Conservation (phyloP, 2,797 vertebrate genomes). For the Philypnodon macrostomus region DNA sequence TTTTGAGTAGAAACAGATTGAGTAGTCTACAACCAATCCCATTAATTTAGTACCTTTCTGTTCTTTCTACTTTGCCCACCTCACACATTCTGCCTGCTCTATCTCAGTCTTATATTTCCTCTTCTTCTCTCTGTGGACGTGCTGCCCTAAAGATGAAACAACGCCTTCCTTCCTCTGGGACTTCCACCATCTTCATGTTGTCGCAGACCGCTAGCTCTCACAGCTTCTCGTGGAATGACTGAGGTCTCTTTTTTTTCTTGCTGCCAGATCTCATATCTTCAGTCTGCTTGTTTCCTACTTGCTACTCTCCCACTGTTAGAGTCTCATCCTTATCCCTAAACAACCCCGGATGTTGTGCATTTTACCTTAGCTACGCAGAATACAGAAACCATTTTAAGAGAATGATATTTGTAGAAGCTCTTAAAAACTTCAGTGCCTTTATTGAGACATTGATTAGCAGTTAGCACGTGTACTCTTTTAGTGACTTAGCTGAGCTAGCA, state of each 20-base stretch:
- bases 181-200: conserved; percentile 99
- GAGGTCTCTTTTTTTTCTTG: conserved; percentile 91
- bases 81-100: conserved; percentile 24
- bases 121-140: conserved; percentile 59
- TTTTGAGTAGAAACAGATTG: too few relatives aligned
- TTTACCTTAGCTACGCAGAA: conserved; percentile 12
- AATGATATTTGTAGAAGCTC: conserved; percentile 2
- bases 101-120: conserved; percentile 52
- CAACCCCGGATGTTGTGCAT: conserved; percentile 1
- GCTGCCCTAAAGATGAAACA: conserved; percentile 87
- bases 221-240: conserved; percentile 99
- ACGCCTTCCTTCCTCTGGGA: conserved; percentile 97
- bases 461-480: not conserved
- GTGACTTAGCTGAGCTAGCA: conserved; percentile 18
- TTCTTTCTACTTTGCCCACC: conserved; percentile 25
- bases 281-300: conserved; percentile 57
- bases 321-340: conserved; percentile 24
- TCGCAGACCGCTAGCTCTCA: conserved; percentile 99
- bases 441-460: conserved; percentile 13
- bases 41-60: not conserved
- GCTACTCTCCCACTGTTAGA: conserved; percentile 55
- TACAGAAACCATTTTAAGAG: conserved; percentile 3
- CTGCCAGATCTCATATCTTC: too few relatives aligned
- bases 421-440: conserved; percentile 24
- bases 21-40: too few relatives aligned